These are phyloP conservation scores for Pitta sordida DNA, from an alignment of 2,113 vertebrate genomes.

Conservation along the genomic window DNA sequence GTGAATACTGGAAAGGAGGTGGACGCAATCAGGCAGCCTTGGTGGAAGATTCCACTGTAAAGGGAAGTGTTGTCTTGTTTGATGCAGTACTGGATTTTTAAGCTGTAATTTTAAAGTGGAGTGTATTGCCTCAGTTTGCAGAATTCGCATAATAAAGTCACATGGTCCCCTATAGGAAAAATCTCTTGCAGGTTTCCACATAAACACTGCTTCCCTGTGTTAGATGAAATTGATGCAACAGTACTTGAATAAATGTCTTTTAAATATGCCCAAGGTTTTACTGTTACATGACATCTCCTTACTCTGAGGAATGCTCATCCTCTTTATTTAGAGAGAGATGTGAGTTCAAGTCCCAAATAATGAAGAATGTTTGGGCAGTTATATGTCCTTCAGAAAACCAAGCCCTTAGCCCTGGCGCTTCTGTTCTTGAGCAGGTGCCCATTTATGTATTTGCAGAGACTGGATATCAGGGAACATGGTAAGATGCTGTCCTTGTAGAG, in stretches of 20 bases:
- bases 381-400: neutral
- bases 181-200: accelerated
- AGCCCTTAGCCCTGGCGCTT: neutral
- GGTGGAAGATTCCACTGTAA: neutral
- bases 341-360: neutral
- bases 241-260: neutral
- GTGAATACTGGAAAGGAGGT: accelerated
- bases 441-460: neutral
- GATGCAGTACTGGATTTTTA: neutral
- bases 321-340: neutral
- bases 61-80: neutral
- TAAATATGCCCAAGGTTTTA: neutral
- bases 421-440: neutral
- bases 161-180: neutral
- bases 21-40: neutral
- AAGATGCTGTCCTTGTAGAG: neutral
- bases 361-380: neutral
- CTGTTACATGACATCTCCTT: neutral
- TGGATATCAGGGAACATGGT: neutral
- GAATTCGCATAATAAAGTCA: neutral
- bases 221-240: neutral
- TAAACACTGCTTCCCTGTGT: neutral
- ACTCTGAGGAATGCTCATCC: neutral
- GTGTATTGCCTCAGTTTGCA: neutral
- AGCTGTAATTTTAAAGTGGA: neutral